Base-by-base conservation (phyloP, 1,140 invertebrate species). In the Leptopilina clavipes region DNA sequence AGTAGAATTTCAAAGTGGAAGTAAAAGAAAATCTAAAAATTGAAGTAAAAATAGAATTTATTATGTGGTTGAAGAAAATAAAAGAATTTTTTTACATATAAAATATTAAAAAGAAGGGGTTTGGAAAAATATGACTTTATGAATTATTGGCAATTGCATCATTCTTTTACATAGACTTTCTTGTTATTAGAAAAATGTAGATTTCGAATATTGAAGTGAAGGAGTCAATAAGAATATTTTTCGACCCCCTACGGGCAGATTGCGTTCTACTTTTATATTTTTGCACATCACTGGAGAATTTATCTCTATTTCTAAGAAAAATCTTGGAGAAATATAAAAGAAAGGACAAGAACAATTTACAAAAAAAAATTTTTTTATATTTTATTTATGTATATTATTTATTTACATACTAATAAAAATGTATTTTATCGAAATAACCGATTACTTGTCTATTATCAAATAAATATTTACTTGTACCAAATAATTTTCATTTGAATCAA, bases 161-260 rank as follows among this genome's bases (percentile, higher is more conserved):
- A 40, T 40, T 9, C 37, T 12, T 52, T 52, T 45, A 45, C 11
- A n/a, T 9, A 40, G 48, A 52, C 5, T 31, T 31, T 52, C 44
- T 48, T 7, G 14, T 52, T 52, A 52, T 52, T 52, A 52, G 48
- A 52, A 52, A 52, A 52, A 52, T 52, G n/a, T 52, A 52, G 48
- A 52, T 52, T 52, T 52, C 14, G 48, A 52, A 17, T 1, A 52
- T 1, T 31, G 37, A 12, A 52, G n/a, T 52, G 17, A 52, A n/a
- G 17, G 48, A 52, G 48, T 52, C 48, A 52, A 52, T 52, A 52
- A 52, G 48, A 52, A 12, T n/a, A n/a, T 45, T 45, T 17, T 52
- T 52, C 7, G 48, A 40, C 9, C 37, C 37, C 37, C 48, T 52
- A 0, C n/a, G 48, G 48, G 48, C 48, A 52, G n/a, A 52, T 52